Conservation (phyloP, 2,797 vertebrate species). For the Danio albolineatus region DNA sequence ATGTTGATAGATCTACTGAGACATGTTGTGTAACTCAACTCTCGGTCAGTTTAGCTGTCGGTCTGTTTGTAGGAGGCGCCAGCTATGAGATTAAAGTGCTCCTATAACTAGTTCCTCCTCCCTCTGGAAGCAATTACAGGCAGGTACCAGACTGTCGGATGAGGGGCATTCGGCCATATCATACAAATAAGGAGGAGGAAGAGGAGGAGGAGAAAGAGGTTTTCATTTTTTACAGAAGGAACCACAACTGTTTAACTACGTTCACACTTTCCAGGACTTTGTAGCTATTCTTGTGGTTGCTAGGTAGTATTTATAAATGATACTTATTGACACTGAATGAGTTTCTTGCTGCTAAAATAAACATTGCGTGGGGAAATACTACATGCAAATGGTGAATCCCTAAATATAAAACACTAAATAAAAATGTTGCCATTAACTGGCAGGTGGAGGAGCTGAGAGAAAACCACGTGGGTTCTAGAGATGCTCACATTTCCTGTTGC, state of each 20-base stretch:
- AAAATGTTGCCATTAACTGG: no score
- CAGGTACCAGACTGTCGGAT: constrained; percentile 55
- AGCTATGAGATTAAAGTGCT: constrained; percentile 16
- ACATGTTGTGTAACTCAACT: background rate
- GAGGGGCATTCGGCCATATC: constrained; percentile 53
- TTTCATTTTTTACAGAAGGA: background rate
- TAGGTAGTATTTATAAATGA: no score
- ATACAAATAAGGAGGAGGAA: background rate
- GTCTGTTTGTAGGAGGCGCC: constrained; percentile 15
- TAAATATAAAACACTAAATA: no score
- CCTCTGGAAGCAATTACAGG: constrained; percentile 69
- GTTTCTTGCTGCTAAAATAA: no score
- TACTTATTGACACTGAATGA: no score
- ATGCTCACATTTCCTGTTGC: no score
- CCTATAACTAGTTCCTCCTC: constrained; percentile 57
- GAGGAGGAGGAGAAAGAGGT: background rate
- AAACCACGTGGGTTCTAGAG: no score
- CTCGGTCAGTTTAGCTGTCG: background rate
- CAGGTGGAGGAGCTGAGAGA: no score
- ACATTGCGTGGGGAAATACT: no score
- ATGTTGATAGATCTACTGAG: constrained; percentile 5
- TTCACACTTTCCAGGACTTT: no score
- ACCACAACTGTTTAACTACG: background rate
- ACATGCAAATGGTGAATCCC: no score
- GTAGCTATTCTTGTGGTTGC: no score